Conservation (phyloP, 2,113 vertebrate genomes). For the Sphyrna mokarran region DNA sequence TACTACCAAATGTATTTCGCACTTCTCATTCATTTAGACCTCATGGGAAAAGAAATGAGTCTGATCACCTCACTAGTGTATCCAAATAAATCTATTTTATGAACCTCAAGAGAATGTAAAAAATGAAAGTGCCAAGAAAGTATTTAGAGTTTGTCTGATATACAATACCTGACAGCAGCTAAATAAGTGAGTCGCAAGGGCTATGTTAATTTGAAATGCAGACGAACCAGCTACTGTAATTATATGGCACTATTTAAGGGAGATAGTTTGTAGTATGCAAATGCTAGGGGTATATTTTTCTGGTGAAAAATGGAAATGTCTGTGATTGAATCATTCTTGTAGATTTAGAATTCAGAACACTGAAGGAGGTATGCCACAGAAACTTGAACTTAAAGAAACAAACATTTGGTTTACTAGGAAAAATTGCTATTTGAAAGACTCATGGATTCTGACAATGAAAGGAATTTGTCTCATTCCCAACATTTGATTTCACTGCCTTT, state of each 20-base stretch:
- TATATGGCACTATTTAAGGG: not conserved
- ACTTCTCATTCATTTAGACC: not conserved
- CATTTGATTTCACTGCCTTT: not conserved
- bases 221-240: not conserved
- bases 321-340: not conserved
- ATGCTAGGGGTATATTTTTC: not conserved
- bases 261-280: not conserved
- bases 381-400: not conserved
- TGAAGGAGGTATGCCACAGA: not conserved
- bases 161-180: not conserved
- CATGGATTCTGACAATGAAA: not conserved
- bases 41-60: not conserved
- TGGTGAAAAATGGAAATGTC: not conserved
- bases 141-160: not conserved
- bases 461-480: not conserved
- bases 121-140: not conserved
- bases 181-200: not conserved
- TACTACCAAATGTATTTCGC: not conserved
- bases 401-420: not conserved
- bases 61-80: not conserved
- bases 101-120: not conserved
- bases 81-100: not conserved
- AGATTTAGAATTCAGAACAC: not conserved
- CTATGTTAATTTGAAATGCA: not conserved
- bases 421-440: not conserved